Evolutionary conservation across 2,113 vertebrate genomes (phyloP).

Genomic region (Laticauda laticaudata): DNA sequence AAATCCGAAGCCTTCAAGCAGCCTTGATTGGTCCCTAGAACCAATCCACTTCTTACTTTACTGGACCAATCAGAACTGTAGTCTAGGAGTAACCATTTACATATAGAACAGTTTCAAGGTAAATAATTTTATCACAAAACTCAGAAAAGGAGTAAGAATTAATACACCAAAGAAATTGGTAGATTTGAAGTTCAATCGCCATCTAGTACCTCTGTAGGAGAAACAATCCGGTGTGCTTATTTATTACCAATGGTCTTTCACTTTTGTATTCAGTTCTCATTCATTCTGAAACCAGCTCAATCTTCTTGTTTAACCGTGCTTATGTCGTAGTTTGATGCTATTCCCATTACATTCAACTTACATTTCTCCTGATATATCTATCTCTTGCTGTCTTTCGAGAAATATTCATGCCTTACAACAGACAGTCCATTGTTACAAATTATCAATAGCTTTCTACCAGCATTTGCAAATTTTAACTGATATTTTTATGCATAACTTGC

Average conservation of each 20-base stretch:
- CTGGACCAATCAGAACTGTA: too few relatives aligned
- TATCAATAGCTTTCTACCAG: neutral
- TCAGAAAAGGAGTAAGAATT: neutral
- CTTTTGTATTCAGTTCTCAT: neutral
- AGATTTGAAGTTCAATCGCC: neutral
- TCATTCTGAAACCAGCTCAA: neutral
- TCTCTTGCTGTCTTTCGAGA: neutral
- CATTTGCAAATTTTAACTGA: neutral
- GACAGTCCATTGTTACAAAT: neutral
- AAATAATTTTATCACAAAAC: neutral
- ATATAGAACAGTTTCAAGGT: too few relatives aligned
- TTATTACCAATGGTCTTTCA: neutral
- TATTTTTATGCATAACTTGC: neutral
- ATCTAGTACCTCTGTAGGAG: neutral
- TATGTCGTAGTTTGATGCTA: neutral
- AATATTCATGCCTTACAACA: neutral
- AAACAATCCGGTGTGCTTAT: neutral
- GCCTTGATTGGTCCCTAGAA: too few relatives aligned
- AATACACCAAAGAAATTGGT: neutral
- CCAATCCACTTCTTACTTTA: too few relatives aligned
- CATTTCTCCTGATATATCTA: neutral
- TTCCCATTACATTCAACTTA: neutral
- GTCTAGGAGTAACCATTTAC: too few relatives aligned
- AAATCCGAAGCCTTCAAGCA: too few relatives aligned
- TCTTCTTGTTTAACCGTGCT: neutral